Base-by-base conservation (phyloP, 2,888 invertebrate species). In the Hypolimnas misippus region DNA sequence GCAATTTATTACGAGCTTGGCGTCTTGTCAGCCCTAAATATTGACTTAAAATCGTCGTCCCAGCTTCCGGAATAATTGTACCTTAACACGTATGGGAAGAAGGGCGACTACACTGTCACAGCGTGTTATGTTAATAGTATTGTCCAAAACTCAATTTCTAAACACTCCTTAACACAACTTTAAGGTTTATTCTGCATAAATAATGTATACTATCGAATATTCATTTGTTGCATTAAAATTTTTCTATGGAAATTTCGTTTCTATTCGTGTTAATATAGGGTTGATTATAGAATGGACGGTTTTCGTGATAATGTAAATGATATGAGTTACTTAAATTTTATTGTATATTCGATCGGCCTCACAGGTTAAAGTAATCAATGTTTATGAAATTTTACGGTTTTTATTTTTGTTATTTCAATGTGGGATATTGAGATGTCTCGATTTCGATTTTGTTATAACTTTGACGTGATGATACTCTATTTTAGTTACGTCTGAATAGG, bases 41-140 rank as follows among this genome's bases (percentile, higher is more conserved):
- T 67, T 63, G 70, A 71, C 67, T 69, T 70, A 56, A 76, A 76
- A 74, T 74, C 72, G 69, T 53, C 66, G 54, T 73, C 70, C 68
- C 66, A 76, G 76, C 79, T 82, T 81, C 82, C 80, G 79, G 73
- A 72, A 73, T 74, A 74, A 73, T 70, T 70, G 71, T 74, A 69
- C 69, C 65, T 66, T 58, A 68, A 66, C 65, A 66, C 68, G 67
- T 73, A 75, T 82, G 82, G 76, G 82, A 81, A 75, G 69, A 62
- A 65, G 72, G 70, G 67, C 61, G 69, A 65, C 53, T 60, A 46
- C 68, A 65, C 72, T 82, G 79, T 81, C 83, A 79, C 79, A 81
- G 72, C 71, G 68, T 74, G 53, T 53, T 65, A 75, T 70, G 70
- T 58, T 71, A 71, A 72, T 72, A 55, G 46, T 58, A 67, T 59